Conservation (phyloP, 2,797 vertebrate genomes). For the Dromococcyx pavoninus region DNA sequence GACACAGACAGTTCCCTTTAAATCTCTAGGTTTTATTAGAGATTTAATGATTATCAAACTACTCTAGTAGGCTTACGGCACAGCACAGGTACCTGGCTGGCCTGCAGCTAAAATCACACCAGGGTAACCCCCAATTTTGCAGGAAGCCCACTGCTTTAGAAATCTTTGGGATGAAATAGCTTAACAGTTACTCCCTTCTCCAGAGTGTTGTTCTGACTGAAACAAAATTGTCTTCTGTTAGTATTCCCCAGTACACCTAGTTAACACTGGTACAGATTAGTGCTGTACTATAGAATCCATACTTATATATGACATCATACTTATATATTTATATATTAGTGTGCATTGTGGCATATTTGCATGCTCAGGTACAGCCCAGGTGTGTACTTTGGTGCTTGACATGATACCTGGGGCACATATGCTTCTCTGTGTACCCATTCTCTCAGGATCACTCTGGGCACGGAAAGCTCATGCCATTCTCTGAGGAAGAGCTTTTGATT, state of each 20-base stretch:
- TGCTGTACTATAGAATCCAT: neutral
- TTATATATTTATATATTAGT: neutral
- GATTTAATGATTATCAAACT: conserved; percentile 19
- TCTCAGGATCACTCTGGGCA: neutral
- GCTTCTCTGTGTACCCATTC: neutral
- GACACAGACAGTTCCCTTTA: conserved; percentile 30
- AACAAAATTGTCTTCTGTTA: neutral
- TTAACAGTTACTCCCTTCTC: neutral
- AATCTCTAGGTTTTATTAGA: conserved; percentile 18
- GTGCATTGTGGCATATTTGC: neutral
- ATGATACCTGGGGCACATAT: neutral
- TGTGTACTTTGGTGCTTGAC: neutral
- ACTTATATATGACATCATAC: neutral
- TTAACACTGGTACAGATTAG: neutral
- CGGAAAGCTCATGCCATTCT: neutral
- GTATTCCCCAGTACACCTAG: neutral
- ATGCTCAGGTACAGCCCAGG: neutral
- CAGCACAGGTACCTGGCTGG: neutral
- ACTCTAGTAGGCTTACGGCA: neutral
- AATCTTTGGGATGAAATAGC: neutral
- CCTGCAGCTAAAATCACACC: neutral
- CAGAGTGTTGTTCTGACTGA: neutral
- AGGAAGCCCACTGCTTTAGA: neutral
- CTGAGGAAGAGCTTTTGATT: neutral
- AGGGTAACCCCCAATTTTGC: neutral